phyloP scores from a whole-genome alignment of 2,797 vertebrate genomes.

The Acanthornis magna region DNA sequence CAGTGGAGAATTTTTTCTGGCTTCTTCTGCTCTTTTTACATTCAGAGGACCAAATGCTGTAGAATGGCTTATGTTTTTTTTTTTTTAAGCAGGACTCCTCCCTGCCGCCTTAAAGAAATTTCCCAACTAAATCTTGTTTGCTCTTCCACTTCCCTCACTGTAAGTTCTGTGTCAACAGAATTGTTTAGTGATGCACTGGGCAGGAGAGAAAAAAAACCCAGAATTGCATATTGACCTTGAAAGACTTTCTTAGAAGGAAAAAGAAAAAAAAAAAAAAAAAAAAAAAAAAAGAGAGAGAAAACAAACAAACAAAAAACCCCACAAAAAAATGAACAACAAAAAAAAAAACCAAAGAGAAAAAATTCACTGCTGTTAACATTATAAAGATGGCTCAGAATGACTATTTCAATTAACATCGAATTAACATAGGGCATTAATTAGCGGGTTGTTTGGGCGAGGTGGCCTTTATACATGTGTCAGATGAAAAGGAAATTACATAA shows the following conservation, averaged over 20 bases:
- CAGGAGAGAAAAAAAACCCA: not conserved
- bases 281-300: not conserved
- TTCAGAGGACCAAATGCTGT: not conserved
- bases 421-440: not conserved
- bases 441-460: not conserved
- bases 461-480: not conserved
- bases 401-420: not conserved
- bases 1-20: not conserved
- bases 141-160: not conserved
- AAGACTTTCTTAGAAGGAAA: not conserved
- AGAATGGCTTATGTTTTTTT: not conserved
- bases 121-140: not conserved
- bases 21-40: not conserved
- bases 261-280: not conserved
- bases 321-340: too few species aligned
- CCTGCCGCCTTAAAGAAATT: not conserved
- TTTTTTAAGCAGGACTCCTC: not conserved
- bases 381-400: not conserved
- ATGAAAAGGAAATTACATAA: not conserved
- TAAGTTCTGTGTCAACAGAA: not conserved
- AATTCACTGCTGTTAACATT: not conserved
- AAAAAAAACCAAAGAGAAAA: not conserved
- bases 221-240: not conserved
- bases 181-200: not conserved
- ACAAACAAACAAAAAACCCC: too few species aligned